Evolutionary conservation across 2,113 vertebrate genomes (phyloP).

Genomic region (Aspiorhynchus laticeps): DNA sequence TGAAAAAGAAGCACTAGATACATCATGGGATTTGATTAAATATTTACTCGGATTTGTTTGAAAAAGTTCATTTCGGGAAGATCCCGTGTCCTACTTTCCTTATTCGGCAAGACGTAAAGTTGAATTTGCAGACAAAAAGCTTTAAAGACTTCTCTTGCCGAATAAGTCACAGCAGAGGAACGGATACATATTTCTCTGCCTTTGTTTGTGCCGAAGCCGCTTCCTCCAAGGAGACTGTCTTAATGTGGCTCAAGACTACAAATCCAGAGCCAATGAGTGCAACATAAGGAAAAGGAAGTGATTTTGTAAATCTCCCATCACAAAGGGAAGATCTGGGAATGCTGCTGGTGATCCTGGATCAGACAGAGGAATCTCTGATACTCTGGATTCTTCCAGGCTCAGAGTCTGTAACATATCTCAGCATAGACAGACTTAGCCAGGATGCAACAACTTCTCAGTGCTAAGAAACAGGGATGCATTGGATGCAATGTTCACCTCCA

Average conservation of each 20-base stretch:
- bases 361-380: slow-evolving; percentile 63
- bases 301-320: slow-evolving; percentile 65
- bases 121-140: neutral
- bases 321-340: slow-evolving; percentile 54
- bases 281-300: slow-evolving; percentile 32
- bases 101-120: neutral
- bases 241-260: slow-evolving; percentile 49
- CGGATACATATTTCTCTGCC: slow-evolving; percentile 40
- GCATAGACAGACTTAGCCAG: slow-evolving; percentile 56
- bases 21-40: slow-evolving; percentile 16
- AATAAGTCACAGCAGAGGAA: slow-evolving; percentile 54
- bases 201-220: slow-evolving; percentile 57
- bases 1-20: slow-evolving; percentile 7
- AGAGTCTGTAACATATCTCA: slow-evolving; percentile 63
- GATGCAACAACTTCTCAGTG: slow-evolving; percentile 28
- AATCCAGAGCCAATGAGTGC: slow-evolving; percentile 48
- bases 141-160: slow-evolving; percentile 38
- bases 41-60: slow-evolving; percentile 37
- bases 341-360: slow-evolving; percentile 68
- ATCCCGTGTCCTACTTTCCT: slow-evolving; percentile 5
- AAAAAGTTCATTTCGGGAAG: neutral
- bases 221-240: slow-evolving; percentile 60
- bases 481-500: slow-evolving; percentile 32
- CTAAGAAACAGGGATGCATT: slow-evolving; percentile 52
- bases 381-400: slow-evolving; percentile 50